Conservation (phyloP, 1,140 invertebrate genomes). For the Hyles euphorbiae region DNA sequence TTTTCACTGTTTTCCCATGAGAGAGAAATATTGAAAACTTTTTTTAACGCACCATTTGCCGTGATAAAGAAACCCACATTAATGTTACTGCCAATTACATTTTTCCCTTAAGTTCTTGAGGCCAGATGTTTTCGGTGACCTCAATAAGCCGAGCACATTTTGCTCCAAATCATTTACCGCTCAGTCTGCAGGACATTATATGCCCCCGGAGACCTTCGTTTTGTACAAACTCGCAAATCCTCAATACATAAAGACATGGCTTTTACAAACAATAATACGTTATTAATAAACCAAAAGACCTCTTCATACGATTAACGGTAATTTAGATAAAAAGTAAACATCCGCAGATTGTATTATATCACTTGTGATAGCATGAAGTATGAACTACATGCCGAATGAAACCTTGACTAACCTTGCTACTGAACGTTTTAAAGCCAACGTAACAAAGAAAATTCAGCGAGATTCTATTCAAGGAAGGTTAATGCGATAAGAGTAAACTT, state of each 20-base stretch:
- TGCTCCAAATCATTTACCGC: constrained; percentile 10
- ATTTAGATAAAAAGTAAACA: too few relatives aligned
- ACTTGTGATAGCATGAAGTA: background rate
- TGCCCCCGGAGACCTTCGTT: too few relatives aligned
- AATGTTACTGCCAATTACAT: constrained; percentile 12
- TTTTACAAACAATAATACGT: too few relatives aligned
- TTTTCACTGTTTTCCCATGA: too few relatives aligned
- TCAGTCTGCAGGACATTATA: background rate
- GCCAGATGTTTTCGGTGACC: constrained; percentile 1
- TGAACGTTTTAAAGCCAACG: constrained; percentile 1
- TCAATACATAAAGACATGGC: too few relatives aligned
- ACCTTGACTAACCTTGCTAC: constrained; percentile 4
- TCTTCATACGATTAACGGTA: too few relatives aligned
- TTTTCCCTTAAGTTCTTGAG: background rate
- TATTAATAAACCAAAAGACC: too few relatives aligned
- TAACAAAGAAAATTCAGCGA: background rate
- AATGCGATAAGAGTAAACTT: too few relatives aligned
- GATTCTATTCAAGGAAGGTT: background rate
- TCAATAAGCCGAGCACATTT: constrained; percentile 1
- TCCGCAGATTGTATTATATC: too few relatives aligned
- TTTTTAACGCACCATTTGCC: background rate
- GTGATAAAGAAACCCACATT: background rate
- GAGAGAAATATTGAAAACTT: background rate
- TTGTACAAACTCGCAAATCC: too few relatives aligned
- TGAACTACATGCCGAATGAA: background rate